Base-by-base conservation (phyloP, 2,888 invertebrate species). In the Dascillus cervinus region DNA sequence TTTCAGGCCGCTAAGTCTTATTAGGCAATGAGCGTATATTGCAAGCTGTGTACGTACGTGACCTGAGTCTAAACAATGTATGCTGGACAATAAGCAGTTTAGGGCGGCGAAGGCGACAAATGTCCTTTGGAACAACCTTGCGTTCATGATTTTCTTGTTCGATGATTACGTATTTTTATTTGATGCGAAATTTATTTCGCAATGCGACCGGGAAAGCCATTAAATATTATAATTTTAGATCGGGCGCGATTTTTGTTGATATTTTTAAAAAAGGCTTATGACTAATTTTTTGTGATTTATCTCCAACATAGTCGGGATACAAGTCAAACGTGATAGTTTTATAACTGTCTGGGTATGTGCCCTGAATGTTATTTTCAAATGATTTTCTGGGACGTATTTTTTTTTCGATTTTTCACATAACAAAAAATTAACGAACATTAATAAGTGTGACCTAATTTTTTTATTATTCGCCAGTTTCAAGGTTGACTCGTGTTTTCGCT, bases 261-360 rank as follows among this genome's bases (percentile, higher is more conserved):
- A 52, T 50, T 47, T 50, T 43, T 47, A 44, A 49, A 46, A 42
- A 49, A 46, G 42, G 20, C 32, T 29, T 33, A 32, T 44, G 45
- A 45, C 37, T 45, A 44, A 44, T 39, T 44, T 44, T 44, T 44
- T 34, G 34, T 45, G 47, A 47, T 45, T 45, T 46, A 46, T 44
- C 27, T 24, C 28, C 37, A 35, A 36, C 29, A 31, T 23, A 21
- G 23, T 26, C 26, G 22, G 11, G 8, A n/a, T n/a, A n/a, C n/a
- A n/a, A n/a, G n/a, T n/a, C 5, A 22, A 23, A 22, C 24, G 19
- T 28, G 32, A 36, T 36, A 25, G 36, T 36, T 36, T 36, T 36
- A 34, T 37, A 37, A 37, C 37, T 29, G 37, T 37, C 37, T 37
- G 33, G 13, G 29, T 27, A 36, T 30, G 19, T 25, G 37, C 11